A percentile compares a stretch with the other conserved stretches of the same genome.
phyloP scores from a whole-genome alignment of 2,797 vertebrate species.

The Acrossocheilus wenchowensis region DNA sequence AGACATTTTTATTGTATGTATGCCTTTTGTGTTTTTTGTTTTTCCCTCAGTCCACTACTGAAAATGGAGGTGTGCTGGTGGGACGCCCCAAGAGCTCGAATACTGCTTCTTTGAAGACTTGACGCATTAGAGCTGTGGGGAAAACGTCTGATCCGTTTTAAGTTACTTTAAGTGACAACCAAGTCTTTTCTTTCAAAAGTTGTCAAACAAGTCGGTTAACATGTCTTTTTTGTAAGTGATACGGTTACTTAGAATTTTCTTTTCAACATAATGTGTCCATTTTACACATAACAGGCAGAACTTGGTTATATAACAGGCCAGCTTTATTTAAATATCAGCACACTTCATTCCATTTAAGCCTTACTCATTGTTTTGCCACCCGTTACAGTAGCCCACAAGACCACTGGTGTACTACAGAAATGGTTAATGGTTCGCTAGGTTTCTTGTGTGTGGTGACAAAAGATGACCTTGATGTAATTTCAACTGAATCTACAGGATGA shows the following conservation, averaged over 20 bases:
- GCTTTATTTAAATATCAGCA: not conserved
- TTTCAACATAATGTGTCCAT: constrained; percentile 8
- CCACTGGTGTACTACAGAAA: not conserved
- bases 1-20: not conserved
- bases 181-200: constrained; percentile 66
- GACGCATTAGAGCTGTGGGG: not conserved
- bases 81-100: not conserved
- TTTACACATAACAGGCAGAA: constrained; percentile 30
- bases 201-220: constrained; percentile 76
- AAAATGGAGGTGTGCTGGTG: not conserved
- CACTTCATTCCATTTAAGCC: not conserved
- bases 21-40: not conserved
- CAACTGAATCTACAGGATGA: constrained; percentile 67
- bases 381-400: not conserved
- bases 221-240: constrained; percentile 66
- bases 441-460: constrained; percentile 40
- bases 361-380: not conserved
- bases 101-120: not conserved
- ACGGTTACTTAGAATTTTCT: constrained; percentile 32
- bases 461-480: constrained; percentile 56
- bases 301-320: not conserved
- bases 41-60: not conserved
- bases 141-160: not conserved
- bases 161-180: constrained; percentile 49
- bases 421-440: not conserved